A percentile compares a stretch with the other conserved stretches of the same genome.
These are phyloP conservation scores for Pasiphila rectangulata DNA, from an alignment of 2,888 invertebrate species.

Conservation along the genomic window DNA sequence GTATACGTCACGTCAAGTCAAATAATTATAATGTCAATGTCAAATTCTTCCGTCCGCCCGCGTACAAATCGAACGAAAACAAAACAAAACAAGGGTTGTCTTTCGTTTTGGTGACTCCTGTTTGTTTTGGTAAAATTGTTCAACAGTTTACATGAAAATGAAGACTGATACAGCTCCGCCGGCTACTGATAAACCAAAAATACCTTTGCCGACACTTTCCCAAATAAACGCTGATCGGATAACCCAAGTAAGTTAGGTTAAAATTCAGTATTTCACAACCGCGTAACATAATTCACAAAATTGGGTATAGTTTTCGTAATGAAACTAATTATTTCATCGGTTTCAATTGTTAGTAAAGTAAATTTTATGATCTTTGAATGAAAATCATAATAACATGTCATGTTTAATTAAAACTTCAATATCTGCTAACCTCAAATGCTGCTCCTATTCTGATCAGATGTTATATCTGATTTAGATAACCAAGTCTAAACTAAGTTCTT, in stretches of 20 bases:
- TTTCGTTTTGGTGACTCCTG: slow-evolving; percentile 14
- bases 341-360: too few species aligned
- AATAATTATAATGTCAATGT: neutral
- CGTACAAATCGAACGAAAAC: neutral
- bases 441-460: too few species aligned
- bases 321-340: too few species aligned
- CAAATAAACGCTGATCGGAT: slow-evolving; percentile 95
- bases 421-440: too few species aligned
- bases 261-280: slow-evolving; percentile 36
- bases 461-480: neutral
- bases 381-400: too few species aligned
- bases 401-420: too few species aligned
- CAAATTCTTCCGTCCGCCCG: too few species aligned
- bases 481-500: too few species aligned
- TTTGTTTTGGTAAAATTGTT: slow-evolving; percentile 12
- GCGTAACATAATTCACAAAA: slow-evolving; percentile 1
- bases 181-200: slow-evolving; percentile 68
- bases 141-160: slow-evolving; percentile 44
- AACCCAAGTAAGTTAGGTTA: slow-evolving; percentile 86
- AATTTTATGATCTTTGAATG: too few species aligned
- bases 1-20: neutral
- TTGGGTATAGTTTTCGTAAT: neutral
- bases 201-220: slow-evolving; percentile 89
- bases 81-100: slow-evolving; percentile 6
- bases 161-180: slow-evolving; percentile 52